Evolutionary conservation across 2,797 vertebrate species (phyloP).

Genomic region (Rhabdophis nuchalis): DNA sequence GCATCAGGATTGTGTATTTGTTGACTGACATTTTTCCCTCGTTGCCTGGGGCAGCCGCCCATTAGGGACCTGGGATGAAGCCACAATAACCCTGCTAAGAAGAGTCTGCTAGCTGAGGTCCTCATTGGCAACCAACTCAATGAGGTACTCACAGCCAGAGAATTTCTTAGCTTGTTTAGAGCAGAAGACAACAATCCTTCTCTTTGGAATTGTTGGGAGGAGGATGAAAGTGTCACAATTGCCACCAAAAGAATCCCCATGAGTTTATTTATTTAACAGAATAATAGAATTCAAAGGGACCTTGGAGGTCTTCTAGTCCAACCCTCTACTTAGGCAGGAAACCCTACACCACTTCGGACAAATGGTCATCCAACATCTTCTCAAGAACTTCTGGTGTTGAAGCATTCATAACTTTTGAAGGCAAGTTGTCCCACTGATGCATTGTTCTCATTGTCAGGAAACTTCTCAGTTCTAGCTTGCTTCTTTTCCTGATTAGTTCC

Average conservation of each 20-base stretch:
- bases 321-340: not conserved
- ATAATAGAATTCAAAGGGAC: not conserved
- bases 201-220: not conserved
- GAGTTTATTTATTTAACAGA: not conserved
- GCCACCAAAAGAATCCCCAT: not conserved
- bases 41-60: not conserved
- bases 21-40: not conserved
- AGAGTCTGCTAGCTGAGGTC: not conserved
- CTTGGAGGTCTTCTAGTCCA: not conserved
- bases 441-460: not conserved
- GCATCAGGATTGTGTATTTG: not conserved
- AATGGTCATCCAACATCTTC: not conserved
- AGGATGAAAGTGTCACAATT: not conserved
- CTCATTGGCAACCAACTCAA: not conserved
- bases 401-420: not conserved
- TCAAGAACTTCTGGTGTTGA: not conserved
- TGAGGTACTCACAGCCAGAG: too few relatives aligned
- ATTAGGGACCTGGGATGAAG: not conserved
- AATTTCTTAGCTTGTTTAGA: not conserved
- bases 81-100: not conserved
- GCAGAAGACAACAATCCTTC: not conserved
- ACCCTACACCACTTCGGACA: not conserved
- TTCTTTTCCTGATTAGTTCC: too few relatives aligned
- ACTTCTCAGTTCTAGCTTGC: not conserved
- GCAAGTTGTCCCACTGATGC: not conserved